phyloP scores from a whole-genome alignment of 2,888 invertebrate genomes.

The Acholoe squamosa region DNA sequence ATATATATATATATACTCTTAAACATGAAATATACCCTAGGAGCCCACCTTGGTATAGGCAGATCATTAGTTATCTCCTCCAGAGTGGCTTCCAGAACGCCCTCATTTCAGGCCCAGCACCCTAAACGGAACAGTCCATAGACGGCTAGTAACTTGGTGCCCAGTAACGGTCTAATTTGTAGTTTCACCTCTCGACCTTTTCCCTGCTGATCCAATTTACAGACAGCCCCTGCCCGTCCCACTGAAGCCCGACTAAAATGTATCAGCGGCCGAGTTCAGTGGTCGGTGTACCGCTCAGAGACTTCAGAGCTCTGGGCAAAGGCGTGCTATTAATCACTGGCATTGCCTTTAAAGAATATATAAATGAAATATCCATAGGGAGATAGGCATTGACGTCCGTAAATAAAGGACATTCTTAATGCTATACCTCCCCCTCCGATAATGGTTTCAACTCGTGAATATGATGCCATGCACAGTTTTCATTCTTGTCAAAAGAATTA shows the following conservation, averaged over 20 bases:
- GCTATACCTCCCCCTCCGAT: too few species aligned
- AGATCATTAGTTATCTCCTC: neutral
- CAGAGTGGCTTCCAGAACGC: neutral
- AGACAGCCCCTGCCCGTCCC: neutral
- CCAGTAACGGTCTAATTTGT: slow-evolving; percentile 50
- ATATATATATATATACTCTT: neutral
- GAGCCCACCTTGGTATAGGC: neutral
- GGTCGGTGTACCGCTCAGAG: neutral
- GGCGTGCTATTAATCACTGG: neutral
- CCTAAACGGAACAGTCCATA: neutral
- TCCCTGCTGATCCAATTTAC: slow-evolving; percentile 28
- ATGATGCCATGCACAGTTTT: too few species aligned
- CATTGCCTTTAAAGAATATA: neutral
- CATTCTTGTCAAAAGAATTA: too few species aligned
- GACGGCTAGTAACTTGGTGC: neutral
- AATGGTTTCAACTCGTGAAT: too few species aligned
- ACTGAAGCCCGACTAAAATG: neutral
- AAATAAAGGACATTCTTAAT: too few species aligned
- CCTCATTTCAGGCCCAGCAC: neutral
- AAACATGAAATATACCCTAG: neutral
- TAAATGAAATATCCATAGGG: too few species aligned
- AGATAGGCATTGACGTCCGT: too few species aligned
- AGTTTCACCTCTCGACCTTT: slow-evolving; percentile 35
- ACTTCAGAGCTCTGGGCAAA: neutral
- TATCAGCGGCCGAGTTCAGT: neutral